These are phyloP conservation scores for Quadroppia sp. DNA, from an alignment of 2,888 invertebrate species.

Conservation along the genomic window DNA sequence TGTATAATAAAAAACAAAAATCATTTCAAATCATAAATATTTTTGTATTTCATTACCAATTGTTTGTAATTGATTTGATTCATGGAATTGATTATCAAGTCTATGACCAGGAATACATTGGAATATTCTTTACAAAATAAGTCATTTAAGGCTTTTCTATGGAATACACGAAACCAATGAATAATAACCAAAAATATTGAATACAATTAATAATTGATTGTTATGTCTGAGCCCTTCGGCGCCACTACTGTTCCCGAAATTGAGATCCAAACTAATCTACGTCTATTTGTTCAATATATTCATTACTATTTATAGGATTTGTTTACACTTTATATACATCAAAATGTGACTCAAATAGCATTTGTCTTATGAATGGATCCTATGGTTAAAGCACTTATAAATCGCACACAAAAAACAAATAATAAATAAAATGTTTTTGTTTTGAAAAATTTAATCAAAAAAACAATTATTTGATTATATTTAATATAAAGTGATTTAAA, in stretches of 20 bases:
- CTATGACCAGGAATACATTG: not conserved
- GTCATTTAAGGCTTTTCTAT: not conserved
- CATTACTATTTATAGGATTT: no score
- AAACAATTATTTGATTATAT: no score
- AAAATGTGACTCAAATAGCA: no score
- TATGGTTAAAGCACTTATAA: no score
- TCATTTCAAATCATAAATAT: not conserved
- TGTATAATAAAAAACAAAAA: not conserved
- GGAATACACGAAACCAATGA: not conserved
- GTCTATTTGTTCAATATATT: not conserved
- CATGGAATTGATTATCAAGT: not conserved
- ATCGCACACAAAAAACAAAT: no score
- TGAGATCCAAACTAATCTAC: not conserved
- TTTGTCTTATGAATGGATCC: no score
- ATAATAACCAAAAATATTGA: slow-evolving; percentile 7
- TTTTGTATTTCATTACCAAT: slow-evolving; percentile 4
- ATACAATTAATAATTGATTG: slow-evolving; percentile 12
- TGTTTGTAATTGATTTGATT: not conserved
- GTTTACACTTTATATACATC: no score
- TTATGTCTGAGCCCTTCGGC: not conserved
- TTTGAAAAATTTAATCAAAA: no score
- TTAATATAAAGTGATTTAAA: no score
- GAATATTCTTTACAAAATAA: not conserved
- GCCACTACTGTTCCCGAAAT: not conserved
- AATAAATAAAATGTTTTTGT: no score